These are phyloP conservation scores for Epizoanthus scotinus DNA, from an alignment of 92 coral and sea anemone genomes.

Conservation along the genomic window DNA sequence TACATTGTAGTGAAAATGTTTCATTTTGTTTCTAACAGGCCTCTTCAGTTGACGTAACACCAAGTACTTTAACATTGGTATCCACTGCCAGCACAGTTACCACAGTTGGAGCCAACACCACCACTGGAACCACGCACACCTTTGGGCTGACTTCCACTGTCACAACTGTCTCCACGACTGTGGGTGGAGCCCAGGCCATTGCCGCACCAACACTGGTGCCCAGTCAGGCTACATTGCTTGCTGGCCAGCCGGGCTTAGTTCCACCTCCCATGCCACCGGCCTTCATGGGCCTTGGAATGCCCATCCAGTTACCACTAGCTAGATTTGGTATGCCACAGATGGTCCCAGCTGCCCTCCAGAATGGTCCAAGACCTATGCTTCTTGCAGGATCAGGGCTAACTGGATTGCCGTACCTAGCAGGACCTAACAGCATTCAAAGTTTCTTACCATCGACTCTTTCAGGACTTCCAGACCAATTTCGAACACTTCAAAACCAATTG, in stretches of 20 bases:
- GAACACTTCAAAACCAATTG: slow-evolving; percentile 1
- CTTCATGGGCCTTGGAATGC: slow-evolving; percentile 38
- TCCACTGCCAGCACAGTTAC: slow-evolving; percentile 30
- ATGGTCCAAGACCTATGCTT: slow-evolving; percentile 28
- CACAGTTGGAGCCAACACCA: slow-evolving; percentile 16
- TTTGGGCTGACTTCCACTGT: not conserved
- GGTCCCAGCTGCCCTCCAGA: slow-evolving; percentile 15
- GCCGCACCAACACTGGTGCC: slow-evolving; percentile 15
- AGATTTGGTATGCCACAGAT: slow-evolving; percentile 36
- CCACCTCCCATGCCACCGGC: slow-evolving; percentile 40
- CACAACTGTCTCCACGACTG: not conserved
- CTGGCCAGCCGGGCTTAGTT: slow-evolving; percentile 13
- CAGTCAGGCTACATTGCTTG: slow-evolving; percentile 6
- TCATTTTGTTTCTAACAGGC: not conserved
- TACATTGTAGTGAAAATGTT: not conserved
- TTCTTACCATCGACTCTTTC: slow-evolving; percentile 10
- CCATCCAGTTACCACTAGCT: slow-evolving; percentile 28
- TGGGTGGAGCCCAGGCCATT: not conserved
- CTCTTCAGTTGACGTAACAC: slow-evolving; percentile 1
- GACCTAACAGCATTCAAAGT: not conserved
- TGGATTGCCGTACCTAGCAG: slow-evolving; percentile 24
- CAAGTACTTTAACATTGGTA: not conserved
- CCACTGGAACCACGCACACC: not conserved
- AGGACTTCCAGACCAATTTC: slow-evolving; percentile 15
- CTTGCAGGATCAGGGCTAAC: slow-evolving; percentile 20